phyloP scores from a whole-genome alignment of 2,797 vertebrate species.

The Sebastes kiyomatsui region DNA sequence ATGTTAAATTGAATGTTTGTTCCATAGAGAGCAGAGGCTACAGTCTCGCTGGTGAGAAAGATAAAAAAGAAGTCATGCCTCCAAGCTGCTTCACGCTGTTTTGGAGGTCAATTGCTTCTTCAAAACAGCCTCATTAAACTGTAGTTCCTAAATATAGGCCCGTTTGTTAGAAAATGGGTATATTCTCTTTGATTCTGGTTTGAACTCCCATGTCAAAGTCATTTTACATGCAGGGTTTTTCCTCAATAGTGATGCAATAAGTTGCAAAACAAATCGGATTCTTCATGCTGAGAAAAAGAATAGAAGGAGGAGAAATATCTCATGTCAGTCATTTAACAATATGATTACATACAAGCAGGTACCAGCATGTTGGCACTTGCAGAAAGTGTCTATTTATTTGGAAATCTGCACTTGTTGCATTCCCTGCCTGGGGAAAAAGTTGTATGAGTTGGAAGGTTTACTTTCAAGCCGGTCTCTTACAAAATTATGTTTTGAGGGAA shows the following conservation, averaged over 20 bases:
- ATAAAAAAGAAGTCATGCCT: constrained; percentile 53
- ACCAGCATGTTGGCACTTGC: not conserved
- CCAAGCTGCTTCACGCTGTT: constrained; percentile 58
- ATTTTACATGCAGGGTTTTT: constrained; percentile 41
- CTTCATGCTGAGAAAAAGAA: constrained; percentile 14
- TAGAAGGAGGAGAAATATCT: constrained; percentile 6
- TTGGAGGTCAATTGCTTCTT: constrained; percentile 68
- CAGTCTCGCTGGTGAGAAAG: constrained; percentile 47
- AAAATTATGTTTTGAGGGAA: not conserved
- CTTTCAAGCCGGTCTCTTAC: not conserved
- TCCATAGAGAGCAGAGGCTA: constrained; percentile 26
- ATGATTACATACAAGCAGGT: not conserved
- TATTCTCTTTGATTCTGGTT: constrained; percentile 51
- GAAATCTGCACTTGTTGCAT: constrained; percentile 24
- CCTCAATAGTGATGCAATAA: constrained; percentile 50
- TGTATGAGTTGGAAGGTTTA: not conserved
- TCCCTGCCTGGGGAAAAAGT: constrained; percentile 1
- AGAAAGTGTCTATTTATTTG: constrained; percentile 2
- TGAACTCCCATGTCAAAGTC: constrained; percentile 36
- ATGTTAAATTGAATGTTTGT: constrained; percentile 63
- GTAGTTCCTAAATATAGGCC: constrained; percentile 40
- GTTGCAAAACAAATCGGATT: constrained; percentile 45
- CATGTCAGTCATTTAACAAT: constrained; percentile 5
- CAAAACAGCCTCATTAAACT: constrained; percentile 61
- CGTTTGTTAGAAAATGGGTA: constrained; percentile 38